Percentiles rank a stretch among this genome's conserved stretches.
These are phyloP conservation scores for Lates japonicus DNA, from an alignment of 2,797 vertebrate genomes.

Conservation along the genomic window DNA sequence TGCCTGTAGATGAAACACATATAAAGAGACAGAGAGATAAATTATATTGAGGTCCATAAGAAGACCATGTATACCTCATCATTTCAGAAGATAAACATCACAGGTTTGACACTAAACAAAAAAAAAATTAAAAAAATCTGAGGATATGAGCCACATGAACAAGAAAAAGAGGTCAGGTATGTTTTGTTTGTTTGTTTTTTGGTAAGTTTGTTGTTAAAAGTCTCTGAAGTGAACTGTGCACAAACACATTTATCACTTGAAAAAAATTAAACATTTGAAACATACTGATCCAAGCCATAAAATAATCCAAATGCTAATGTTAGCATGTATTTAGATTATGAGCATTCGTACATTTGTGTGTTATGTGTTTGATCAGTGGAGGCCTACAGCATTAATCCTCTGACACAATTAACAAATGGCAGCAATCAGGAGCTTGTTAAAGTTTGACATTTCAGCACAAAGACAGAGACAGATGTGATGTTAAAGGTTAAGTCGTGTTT, in stretches of 20 bases:
- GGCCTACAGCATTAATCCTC: neutral
- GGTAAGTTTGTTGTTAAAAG: neutral
- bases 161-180: too few species aligned
- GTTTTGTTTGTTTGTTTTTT: too few species aligned
- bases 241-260: too few species aligned
- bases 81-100: neutral
- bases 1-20: conserved; percentile 25
- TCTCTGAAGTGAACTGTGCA: neutral
- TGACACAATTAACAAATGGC: neutral
- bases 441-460: neutral
- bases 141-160: neutral
- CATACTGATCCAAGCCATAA: neutral
- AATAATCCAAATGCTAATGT: fast-evolving
- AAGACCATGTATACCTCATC: fast-evolving
- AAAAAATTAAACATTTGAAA: neutral
- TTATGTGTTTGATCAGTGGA: neutral
- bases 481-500: neutral
- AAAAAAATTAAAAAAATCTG: too few species aligned
- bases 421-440: neutral
- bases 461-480: neutral
- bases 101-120: too few species aligned
- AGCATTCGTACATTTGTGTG: neutral
- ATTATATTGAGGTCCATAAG: neutral
- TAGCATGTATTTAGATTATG: neutral
- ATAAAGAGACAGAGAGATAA: neutral